Evolutionary conservation across 2,888 invertebrate species (phyloP), one percentile per base, ranked within the genome.

Genomic region (Brachyptera risi): DNA sequence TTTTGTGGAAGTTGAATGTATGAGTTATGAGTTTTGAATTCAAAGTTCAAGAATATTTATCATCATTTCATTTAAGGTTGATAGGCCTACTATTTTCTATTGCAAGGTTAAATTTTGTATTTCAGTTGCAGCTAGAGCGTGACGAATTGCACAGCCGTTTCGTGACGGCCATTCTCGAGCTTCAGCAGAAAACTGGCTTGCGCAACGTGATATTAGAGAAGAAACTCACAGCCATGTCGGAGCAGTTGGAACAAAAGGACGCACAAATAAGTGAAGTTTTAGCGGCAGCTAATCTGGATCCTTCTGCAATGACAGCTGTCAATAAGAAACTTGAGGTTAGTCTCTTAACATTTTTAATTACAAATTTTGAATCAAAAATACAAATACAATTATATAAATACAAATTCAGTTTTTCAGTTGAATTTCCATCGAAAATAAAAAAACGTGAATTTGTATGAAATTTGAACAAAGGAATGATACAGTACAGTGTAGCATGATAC

Each of bases 111-210:
- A 38, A 38, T n/a, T n/a, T n/a, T n/a, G n/a, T n/a, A n/a, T 58
- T 68, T 9, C 66, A 79, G 76, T 69, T 90, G 0, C 78, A 86
- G 65, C 76, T 77, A 1, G 94, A 96, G 72, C 80, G 92, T 11
- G 87, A 93, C 68, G 87, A 90, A 58, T 74, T 95, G 21, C 90
- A 91, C 71, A 74, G 80, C 2, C 83, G 87, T 71, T 94, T 96
- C 73, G 85, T 91, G 9, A 83, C 86, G 64, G 90, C 92, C 0
- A 86, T 96, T 51, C 78, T 92, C 42, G 94, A 95, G 71, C 83
- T 94, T 2, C 94, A 95, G 72, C 92, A 93, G 73, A 90, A 90
- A 72, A 86, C 90, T 0, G 87, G 90, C 3, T 74, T 90, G 69
- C 92, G 90, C 74, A 90, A 90, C 66, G 85, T 91, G 0, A 75